These are phyloP conservation scores for Brachypterus glaber DNA, from an alignment of 2,888 invertebrate genomes.

Conservation along the genomic window DNA sequence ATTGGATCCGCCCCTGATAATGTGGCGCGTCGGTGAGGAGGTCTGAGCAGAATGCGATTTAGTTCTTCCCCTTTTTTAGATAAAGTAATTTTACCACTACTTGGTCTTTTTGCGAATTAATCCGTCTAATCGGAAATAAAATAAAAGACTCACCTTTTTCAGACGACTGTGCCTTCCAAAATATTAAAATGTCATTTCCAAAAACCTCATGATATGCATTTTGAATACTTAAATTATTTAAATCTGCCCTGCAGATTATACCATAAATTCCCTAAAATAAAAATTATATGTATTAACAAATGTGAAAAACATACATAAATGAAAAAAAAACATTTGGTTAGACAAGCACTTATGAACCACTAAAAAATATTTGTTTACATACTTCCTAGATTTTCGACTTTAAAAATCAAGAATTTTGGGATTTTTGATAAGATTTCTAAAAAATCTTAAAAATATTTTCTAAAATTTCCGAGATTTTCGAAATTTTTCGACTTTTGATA, in stretches of 20 bases:
- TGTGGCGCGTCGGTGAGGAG: too few relatives aligned
- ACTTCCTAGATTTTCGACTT: too few relatives aligned
- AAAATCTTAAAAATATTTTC: too few relatives aligned
- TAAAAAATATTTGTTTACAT: too few relatives aligned
- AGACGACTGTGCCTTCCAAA: slow-evolving; percentile 19
- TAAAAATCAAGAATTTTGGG: too few relatives aligned
- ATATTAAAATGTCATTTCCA: slow-evolving; percentile 24
- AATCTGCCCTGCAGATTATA: slow-evolving; percentile 25
- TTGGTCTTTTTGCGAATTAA: background rate
- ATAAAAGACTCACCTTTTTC: background rate
- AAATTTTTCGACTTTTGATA: too few relatives aligned
- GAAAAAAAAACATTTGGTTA: slow-evolving; percentile 1
- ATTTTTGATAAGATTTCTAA: too few relatives aligned
- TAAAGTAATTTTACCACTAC: background rate
- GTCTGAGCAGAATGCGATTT: too few relatives aligned
- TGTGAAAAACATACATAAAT: background rate
- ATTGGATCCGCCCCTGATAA: too few relatives aligned
- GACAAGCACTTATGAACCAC: too few relatives aligned
- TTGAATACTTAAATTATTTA: slow-evolving; percentile 21
- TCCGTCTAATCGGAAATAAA: background rate
- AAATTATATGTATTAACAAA: slow-evolving; percentile 2
- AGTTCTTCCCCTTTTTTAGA: too few relatives aligned
- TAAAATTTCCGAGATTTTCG: too few relatives aligned
- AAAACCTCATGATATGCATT: slow-evolving; percentile 25
- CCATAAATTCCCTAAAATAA: slow-evolving; percentile 29